Percentiles rank a stretch among this genome's conserved stretches.
phyloP scores from a whole-genome alignment of 2,888 invertebrate genomes.

The Physocephala rufipes region DNA sequence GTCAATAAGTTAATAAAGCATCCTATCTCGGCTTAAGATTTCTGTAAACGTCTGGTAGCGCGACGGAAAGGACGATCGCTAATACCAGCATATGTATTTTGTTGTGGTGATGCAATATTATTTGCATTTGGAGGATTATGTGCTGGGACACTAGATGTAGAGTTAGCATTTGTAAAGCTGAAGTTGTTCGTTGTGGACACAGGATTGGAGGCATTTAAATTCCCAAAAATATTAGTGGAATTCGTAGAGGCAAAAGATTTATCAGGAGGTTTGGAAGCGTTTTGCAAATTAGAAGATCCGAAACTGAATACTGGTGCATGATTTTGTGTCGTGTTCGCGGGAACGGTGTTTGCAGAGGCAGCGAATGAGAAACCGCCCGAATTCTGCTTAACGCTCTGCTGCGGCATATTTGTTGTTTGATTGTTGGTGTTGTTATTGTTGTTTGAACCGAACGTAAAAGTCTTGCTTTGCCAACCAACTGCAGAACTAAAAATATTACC shows the following conservation, averaged over 20 bases:
- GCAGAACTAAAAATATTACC: constrained; percentile 39
- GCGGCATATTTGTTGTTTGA: constrained; percentile 41
- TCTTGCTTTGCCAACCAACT: constrained; percentile 42
- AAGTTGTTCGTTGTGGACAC: constrained; percentile 44
- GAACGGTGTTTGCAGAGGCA: constrained; percentile 17
- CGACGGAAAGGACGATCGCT: constrained; percentile 53
- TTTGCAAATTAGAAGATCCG: constrained; percentile 11
- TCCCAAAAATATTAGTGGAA: constrained; percentile 45
- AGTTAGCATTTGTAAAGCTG: constrained; percentile 46
- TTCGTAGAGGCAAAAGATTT: constrained; percentile 9
- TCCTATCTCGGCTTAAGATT: constrained; percentile 41
- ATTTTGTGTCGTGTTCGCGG: constrained; percentile 9
- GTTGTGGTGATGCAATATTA: constrained; percentile 49
- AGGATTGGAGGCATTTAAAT: constrained; percentile 26
- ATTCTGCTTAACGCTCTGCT: constrained; percentile 22
- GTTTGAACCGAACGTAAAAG: constrained; percentile 48
- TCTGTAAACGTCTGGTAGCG: constrained; percentile 58
- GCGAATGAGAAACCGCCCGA: constrained; percentile 49
- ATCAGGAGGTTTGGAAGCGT: background rate
- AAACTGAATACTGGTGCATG: constrained; percentile 13
- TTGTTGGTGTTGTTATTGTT: constrained; percentile 36
- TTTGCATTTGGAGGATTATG: constrained; percentile 45
- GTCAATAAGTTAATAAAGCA: too few species aligned
- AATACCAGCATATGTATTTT: constrained; percentile 34
- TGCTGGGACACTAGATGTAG: constrained; percentile 23